A percentile compares a stretch with the other conserved stretches of the same genome.
Conservation (phyloP, 2,888 invertebrate genomes). For the Xestia rhomboidea region DNA sequence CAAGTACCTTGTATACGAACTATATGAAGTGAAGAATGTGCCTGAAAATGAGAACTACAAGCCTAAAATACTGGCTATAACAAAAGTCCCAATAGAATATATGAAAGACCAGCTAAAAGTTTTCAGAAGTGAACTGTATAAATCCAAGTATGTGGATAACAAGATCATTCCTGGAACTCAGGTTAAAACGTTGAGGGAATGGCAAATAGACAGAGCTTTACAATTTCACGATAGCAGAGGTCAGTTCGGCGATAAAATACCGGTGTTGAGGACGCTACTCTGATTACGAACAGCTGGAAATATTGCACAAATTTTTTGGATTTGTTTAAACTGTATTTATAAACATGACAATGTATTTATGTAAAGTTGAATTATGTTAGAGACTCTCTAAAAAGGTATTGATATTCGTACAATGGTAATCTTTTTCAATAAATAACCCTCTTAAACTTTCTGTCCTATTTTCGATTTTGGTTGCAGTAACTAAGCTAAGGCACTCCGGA, state of each 20-base stretch:
- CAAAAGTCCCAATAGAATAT: slow-evolving; percentile 82
- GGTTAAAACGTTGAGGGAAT: slow-evolving; percentile 83
- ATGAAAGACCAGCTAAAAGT: slow-evolving; percentile 80
- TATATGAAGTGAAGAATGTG: slow-evolving; percentile 82
- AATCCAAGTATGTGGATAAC: slow-evolving; percentile 79
- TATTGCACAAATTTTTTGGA: not conserved
- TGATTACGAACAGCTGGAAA: slow-evolving; percentile 34
- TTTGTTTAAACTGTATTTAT: slow-evolving; percentile 1
- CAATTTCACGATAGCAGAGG: slow-evolving; percentile 60
- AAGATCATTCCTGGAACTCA: slow-evolving; percentile 82
- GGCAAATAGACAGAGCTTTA: slow-evolving; percentile 83
- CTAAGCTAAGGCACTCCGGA: not conserved
- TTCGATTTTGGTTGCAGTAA: not conserved
- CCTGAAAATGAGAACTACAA: slow-evolving; percentile 72
- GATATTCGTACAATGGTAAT: not conserved
- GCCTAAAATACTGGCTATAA: slow-evolving; percentile 81
- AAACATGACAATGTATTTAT: not conserved
- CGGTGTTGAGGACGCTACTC: slow-evolving; percentile 73
- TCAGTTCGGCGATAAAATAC: slow-evolving; percentile 69
- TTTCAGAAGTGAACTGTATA: slow-evolving; percentile 79
- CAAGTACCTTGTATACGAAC: slow-evolving; percentile 80
- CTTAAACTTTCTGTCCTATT: not conserved
- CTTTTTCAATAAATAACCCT: not conserved
- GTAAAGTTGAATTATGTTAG: not conserved
- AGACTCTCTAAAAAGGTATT: not conserved